A percentile compares a stretch with the other conserved stretches of the same genome.
These are phyloP conservation scores for Habropoda laboriosa DNA, from an alignment of 1,140 invertebrate genomes.

Conservation along the genomic window DNA sequence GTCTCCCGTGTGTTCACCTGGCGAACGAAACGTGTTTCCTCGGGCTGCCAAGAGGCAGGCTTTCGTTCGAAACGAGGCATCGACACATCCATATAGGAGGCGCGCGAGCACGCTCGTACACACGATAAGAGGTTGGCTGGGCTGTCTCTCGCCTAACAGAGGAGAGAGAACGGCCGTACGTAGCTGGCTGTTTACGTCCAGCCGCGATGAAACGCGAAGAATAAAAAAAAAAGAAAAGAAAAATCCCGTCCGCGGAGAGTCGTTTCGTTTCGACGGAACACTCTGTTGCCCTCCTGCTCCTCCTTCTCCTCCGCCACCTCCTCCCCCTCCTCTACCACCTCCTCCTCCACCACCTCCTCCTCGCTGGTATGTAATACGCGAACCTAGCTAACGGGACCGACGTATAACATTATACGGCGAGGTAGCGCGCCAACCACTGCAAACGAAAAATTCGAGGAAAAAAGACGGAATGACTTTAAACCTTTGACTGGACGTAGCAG, in stretches of 20 bases:
- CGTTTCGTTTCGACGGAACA: slow-evolving; percentile 30
- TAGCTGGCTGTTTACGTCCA: slow-evolving; percentile 3
- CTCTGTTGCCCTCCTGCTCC: no score
- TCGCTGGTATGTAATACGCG: slow-evolving; percentile 46
- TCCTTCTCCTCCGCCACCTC: no score
- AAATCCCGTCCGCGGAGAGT: not conserved
- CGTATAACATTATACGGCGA: slow-evolving; percentile 48
- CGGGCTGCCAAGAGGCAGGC: slow-evolving; percentile 23
- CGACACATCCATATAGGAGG: no score
- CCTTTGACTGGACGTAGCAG: no score
- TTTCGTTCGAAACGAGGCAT: not conserved
- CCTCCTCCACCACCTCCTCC: no score
- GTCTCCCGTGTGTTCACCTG: slow-evolving; percentile 46
- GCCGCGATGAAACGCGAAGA: slow-evolving; percentile 13
- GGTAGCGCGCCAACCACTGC: not conserved
- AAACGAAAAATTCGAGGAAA: slow-evolving; percentile 11
- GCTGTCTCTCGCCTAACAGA: not conserved
- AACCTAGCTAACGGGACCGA: slow-evolving; percentile 44
- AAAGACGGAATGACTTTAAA: no score
- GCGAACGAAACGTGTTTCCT: slow-evolving; percentile 42
- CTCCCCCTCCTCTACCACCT: no score
- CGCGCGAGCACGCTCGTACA: not conserved
- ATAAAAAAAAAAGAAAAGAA: not conserved
- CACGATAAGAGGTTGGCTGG: not conserved
- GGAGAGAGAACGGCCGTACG: not conserved